A percentile compares a stretch with the other conserved stretches of the same genome.
Conservation (phyloP, 2,113 vertebrate genomes). For the Lophura nycthemera region DNA sequence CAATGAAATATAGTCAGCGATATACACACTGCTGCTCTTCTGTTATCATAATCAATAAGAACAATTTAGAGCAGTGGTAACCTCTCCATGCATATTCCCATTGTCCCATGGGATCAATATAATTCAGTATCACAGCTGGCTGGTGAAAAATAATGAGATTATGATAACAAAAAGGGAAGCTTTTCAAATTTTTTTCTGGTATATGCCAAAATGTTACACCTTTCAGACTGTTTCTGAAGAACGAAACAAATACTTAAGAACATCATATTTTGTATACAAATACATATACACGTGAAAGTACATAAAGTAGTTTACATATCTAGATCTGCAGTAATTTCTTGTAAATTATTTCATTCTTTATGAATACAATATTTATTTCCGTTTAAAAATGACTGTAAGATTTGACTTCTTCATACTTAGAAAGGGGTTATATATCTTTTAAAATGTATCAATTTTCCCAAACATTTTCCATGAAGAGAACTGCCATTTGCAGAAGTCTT, state of each 20-base stretch:
- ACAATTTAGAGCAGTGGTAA: constrained; percentile 52
- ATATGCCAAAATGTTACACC: not conserved
- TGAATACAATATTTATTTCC: not conserved
- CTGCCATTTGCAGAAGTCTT: not conserved
- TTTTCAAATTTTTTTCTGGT: constrained; percentile 25
- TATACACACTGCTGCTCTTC: not conserved
- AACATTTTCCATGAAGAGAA: not conserved
- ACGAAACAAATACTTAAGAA: not conserved
- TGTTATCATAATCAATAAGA: constrained; percentile 58
- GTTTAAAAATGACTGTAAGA: not conserved
- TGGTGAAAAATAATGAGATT: constrained; percentile 55
- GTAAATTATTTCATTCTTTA: not conserved
- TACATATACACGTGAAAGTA: not conserved
- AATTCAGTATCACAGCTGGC: constrained; percentile 64
- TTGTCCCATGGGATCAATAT: constrained; percentile 48
- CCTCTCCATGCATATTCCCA: constrained; percentile 42
- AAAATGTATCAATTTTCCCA: not conserved
- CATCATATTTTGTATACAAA: not conserved
- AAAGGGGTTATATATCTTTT: not conserved
- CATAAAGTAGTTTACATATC: not conserved
- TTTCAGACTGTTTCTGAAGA: not conserved
- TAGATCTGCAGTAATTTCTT: not conserved
- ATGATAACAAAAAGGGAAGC: constrained; percentile 46
- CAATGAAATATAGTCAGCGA: not conserved
- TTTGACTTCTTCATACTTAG: not conserved